Base-by-base conservation (phyloP, 2,888 invertebrate species). In the Invenusta paracnida region DNA sequence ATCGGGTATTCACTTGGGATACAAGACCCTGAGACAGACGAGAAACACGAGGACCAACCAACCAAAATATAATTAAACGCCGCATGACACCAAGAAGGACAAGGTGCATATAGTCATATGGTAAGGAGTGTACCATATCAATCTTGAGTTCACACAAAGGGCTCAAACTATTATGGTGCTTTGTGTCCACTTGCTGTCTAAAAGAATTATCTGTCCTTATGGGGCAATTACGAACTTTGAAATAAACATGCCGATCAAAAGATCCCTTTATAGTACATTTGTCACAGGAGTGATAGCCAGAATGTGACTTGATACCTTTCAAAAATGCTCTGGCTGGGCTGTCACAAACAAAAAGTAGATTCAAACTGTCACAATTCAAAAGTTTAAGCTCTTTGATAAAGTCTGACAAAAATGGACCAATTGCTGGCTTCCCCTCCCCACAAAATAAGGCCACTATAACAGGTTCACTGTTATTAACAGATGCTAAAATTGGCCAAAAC, bases 61-160 rank as follows among this genome's bases (percentile, higher is more conserved):
- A 87, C 88, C 89, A 88, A 79, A 88, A 86, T 1, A 73, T 30
- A 0, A 90, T 66, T 0, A 90, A 83, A 85, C 89, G 89, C 82
- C 88, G 88, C 29, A 89, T 87, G 27, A 89, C 89, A n/a, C 90
- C 90, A 29, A 90, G 87, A 82, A 89, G 90, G 1, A 89, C 87
- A 13, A 90, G 73, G 82, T 91, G 90, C 90, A 90, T 88, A 86
- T 89, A 89, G 13, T 90, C 89, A 17, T 89, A 81, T 5, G 89
- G 88, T 86, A 90, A 88, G 82, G 88, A 81, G 0, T 87, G 87
- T 13, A 90, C 87, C 86, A 89, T 86, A 29, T 86, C 88, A 82
- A 90, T 84, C 29, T 87, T 86, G 2, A 87, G 31, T 30, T 84
- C 83, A 25, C 31, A 28, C 1, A 88, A 85, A 67, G 87, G 87